Conservation (phyloP, 92 coral and sea anemone species). For the Phenganax stokvisi region DNA sequence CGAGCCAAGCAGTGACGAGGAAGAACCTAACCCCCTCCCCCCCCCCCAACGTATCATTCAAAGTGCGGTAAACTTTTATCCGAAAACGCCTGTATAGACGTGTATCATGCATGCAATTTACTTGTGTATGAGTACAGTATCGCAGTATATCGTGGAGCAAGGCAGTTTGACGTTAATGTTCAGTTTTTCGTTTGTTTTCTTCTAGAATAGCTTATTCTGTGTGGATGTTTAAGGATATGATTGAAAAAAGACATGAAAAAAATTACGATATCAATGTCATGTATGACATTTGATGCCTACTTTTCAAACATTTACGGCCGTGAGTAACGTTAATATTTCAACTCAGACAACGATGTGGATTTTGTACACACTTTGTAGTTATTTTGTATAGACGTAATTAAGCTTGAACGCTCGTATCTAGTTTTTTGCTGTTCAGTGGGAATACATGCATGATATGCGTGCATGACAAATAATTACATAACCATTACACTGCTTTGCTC, state of each 20-base stretch:
- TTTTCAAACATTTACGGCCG: background rate
- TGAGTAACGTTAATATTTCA: background rate
- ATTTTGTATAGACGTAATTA: too few relatives aligned
- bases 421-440: too few relatives aligned
- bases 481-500: background rate
- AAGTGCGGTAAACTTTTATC: too few relatives aligned
- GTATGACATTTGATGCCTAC: background rate
- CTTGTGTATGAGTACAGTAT: background rate
- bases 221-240: slow-evolving; percentile 2
- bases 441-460: background rate
- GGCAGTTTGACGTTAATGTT: too few relatives aligned
- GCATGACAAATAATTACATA: background rate
- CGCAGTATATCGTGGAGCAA: background rate
- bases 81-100: background rate
- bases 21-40: too few relatives aligned
- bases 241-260: background rate
- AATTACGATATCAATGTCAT: background rate
- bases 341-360: too few relatives aligned
- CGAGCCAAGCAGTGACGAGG: too few relatives aligned
- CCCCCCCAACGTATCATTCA: too few relatives aligned
- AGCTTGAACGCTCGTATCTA: too few relatives aligned
- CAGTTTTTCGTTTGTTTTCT: background rate
- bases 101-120: background rate
- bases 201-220: slow-evolving; percentile 14
- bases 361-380: too few relatives aligned